A percentile compares a stretch with the other conserved stretches of the same genome.
phyloP scores from a whole-genome alignment of 2,113 vertebrate species.

The Mungos mungo region DNA sequence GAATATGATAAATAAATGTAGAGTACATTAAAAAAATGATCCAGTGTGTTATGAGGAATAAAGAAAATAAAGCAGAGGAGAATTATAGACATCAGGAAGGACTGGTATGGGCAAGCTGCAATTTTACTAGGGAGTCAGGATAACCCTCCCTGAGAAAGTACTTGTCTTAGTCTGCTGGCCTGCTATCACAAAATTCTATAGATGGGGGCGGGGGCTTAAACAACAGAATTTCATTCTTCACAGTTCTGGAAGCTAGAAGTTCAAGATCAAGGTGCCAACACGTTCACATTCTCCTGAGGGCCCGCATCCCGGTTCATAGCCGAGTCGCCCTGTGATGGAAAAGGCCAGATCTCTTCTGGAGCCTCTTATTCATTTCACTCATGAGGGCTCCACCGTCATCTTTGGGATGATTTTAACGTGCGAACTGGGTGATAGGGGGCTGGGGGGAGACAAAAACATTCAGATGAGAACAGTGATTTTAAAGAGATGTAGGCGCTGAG shows the following conservation, averaged over 20 bases:
- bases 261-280: not conserved
- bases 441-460: not conserved
- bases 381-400: not conserved
- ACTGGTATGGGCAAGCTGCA: accelerated
- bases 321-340: not conserved
- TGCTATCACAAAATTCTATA: not conserved
- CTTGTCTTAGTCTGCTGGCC: not conserved
- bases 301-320: not conserved
- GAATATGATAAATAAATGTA: not conserved
- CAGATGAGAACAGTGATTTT: not conserved
- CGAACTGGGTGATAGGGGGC: not conserved
- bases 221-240: not conserved
- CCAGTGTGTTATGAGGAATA: not conserved
- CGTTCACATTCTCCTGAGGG: not conserved
- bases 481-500: not conserved
- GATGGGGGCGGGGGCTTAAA: not conserved
- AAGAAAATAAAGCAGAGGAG: not conserved
- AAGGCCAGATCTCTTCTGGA: not conserved
- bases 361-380: not conserved
- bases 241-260: not conserved
- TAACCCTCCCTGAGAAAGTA: not conserved
- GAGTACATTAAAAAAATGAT: not conserved
- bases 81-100: not conserved
- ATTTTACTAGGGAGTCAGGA: not conserved
- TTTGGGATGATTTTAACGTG: too few species aligned